Percentiles rank a stretch among this genome's conserved stretches.
Evolutionary conservation across 2,888 invertebrate genomes (phyloP).

Genomic region (Argyra leucocephala): DNA sequence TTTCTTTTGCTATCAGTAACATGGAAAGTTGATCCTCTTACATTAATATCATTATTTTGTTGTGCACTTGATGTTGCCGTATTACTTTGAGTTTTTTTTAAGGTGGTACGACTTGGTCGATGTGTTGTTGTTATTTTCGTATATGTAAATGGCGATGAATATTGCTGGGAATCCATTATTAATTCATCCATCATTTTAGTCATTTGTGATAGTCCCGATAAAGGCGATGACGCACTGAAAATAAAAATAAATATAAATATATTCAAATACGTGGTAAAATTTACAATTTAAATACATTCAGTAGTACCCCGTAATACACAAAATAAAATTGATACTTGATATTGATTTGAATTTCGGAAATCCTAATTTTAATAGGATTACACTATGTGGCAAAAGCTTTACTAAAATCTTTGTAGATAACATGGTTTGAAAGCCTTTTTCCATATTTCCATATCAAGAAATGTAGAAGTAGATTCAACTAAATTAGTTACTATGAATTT

Average conservation of each 20-base stretch:
- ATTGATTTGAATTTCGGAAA: too few relatives aligned
- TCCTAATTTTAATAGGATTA: too few relatives aligned
- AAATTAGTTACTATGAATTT: too few relatives aligned
- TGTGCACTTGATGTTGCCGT: constrained; percentile 15
- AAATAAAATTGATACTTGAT: too few relatives aligned
- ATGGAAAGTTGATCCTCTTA: neutral
- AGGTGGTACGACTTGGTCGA: constrained; percentile 35
- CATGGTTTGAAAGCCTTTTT: too few relatives aligned
- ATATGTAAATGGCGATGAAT: constrained; percentile 56
- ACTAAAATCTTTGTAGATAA: too few relatives aligned
- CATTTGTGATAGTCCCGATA: constrained; percentile 55
- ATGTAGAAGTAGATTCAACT: too few relatives aligned
- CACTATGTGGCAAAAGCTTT: too few relatives aligned
- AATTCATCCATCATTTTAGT: constrained; percentile 67
- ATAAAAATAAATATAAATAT: constrained; percentile 13
- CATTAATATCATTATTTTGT: constrained; percentile 16
- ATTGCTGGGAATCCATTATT: constrained; percentile 47
- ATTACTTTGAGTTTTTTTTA: constrained; percentile 29
- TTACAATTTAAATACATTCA: too few relatives aligned
- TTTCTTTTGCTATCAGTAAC: neutral
- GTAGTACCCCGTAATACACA: too few relatives aligned
- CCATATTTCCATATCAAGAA: too few relatives aligned
- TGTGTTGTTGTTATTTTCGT: constrained; percentile 53
- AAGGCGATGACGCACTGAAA: constrained; percentile 48
- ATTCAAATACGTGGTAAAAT: too few relatives aligned